phyloP scores from a whole-genome alignment of 2,113 vertebrate genomes.

The Pseudopodoces humilis region DNA sequence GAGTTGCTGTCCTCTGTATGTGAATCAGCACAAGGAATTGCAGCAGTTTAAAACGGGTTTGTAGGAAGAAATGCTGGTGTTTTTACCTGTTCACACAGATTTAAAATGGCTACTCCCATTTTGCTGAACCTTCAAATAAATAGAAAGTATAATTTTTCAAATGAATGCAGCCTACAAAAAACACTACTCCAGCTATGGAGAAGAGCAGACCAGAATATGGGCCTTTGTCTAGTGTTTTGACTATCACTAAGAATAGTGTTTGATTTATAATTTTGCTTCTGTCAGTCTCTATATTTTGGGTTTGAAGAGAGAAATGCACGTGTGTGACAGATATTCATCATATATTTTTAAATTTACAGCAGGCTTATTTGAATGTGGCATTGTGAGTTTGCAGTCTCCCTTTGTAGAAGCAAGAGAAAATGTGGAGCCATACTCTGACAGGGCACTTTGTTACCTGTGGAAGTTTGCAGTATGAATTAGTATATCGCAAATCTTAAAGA shows the following conservation, averaged over 20 bases:
- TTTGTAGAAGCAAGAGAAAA: constrained; percentile 15
- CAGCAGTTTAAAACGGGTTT: not conserved
- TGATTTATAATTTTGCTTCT: not conserved
- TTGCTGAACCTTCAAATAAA: not conserved
- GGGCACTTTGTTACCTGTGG: not conserved
- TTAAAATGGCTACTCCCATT: not conserved
- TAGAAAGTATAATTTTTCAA: not conserved
- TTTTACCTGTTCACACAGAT: not conserved
- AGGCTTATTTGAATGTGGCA: not conserved
- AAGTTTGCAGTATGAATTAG: not conserved
- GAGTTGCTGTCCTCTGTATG: not conserved
- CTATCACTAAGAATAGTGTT: not conserved
- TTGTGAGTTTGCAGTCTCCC: not conserved
- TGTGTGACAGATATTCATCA: not conserved
- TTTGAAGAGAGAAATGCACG: not conserved
- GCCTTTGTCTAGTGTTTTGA: not conserved
- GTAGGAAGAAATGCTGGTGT: not conserved
- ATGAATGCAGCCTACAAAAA: not conserved
- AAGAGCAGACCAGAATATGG: not conserved
- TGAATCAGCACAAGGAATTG: not conserved
- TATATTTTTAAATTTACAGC: not conserved
- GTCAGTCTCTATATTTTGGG: not conserved
- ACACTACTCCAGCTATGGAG: not conserved
- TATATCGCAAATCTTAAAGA: not conserved
- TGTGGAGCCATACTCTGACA: not conserved